phyloP scores from a whole-genome alignment of 2,888 invertebrate genomes.

The Leuctra nigra region DNA sequence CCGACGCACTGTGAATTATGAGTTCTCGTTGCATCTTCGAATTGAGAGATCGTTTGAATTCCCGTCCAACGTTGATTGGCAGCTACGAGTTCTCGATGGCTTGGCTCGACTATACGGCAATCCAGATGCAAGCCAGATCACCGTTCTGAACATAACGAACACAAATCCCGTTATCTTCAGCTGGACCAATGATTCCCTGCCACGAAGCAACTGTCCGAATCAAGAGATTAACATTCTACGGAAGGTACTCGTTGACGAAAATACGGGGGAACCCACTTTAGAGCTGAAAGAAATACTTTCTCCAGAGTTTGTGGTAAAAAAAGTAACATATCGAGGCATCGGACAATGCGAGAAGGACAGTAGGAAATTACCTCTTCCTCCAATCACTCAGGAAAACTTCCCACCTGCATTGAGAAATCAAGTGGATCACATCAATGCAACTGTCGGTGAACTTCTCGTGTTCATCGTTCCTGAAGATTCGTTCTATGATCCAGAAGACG shows the following conservation, averaged over 20 bases:
- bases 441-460: conserved; percentile 72
- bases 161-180: conserved; percentile 60
- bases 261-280: neutral
- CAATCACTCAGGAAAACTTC: conserved; percentile 52
- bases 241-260: conserved; percentile 43
- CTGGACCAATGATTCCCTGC: conserved; percentile 82
- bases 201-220: conserved; percentile 70
- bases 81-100: conserved; percentile 58
- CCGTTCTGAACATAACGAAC: conserved; percentile 54
- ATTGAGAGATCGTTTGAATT: conserved; percentile 54
- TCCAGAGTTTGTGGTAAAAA: conserved; percentile 34
- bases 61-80: conserved; percentile 69
- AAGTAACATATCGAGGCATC: conserved; percentile 57
- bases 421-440: conserved; percentile 76
- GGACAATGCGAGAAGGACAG: conserved; percentile 51
- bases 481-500: conserved; percentile 68
- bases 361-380: conserved; percentile 37
- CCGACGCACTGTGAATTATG: conserved; percentile 72
- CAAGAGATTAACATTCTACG: conserved; percentile 62
- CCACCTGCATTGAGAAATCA: conserved; percentile 76
- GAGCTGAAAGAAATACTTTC: neutral
- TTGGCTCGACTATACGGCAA: conserved; percentile 51
- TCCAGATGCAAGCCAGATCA: conserved; percentile 55
- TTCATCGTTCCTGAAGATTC: conserved; percentile 72
- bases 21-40: conserved; percentile 64